Evolutionary conservation across 1,140 invertebrate species (phyloP).

Genomic region (Drosophila kurseongensis): DNA sequence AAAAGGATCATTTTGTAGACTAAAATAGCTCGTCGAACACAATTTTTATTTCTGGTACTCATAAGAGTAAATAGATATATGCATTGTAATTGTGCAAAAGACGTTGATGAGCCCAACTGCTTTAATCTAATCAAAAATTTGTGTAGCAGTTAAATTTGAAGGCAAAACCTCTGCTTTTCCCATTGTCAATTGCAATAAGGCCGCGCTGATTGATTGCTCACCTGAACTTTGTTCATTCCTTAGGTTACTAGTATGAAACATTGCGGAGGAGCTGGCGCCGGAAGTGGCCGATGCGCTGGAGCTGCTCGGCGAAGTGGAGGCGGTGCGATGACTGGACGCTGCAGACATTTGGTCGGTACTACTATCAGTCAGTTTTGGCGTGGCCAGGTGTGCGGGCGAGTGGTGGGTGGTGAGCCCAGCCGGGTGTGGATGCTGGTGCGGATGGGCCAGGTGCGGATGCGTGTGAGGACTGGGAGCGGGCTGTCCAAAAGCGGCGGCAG

Average conservation of each 20-base stretch:
- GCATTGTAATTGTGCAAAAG: no score
- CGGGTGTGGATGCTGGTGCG: slow-evolving; percentile 59
- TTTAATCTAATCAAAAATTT: no score
- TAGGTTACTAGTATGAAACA: slow-evolving; percentile 79
- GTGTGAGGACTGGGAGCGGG: slow-evolving; percentile 43
- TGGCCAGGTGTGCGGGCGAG: slow-evolving; percentile 64
- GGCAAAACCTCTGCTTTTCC: background rate
- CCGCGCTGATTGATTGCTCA: slow-evolving; percentile 13
- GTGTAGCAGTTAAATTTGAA: no score
- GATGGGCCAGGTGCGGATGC: slow-evolving; percentile 59
- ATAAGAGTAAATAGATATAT: no score
- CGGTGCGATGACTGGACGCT: slow-evolving; percentile 74
- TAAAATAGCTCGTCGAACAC: no score
- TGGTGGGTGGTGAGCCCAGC: slow-evolving; percentile 52
- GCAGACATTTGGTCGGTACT: slow-evolving; percentile 75
- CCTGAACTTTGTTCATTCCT: slow-evolving; percentile 84
- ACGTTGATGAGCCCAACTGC: no score
- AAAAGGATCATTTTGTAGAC: no score
- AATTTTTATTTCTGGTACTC: no score
- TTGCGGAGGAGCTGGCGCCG: slow-evolving; percentile 64
- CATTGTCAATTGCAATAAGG: background rate
- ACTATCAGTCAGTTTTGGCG: slow-evolving; percentile 80
- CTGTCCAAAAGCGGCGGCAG: slow-evolving; percentile 65
- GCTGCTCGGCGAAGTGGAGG: slow-evolving; percentile 69
- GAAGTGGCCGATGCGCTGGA: slow-evolving; percentile 56